Conservation (phyloP, 2,113 vertebrate genomes). For the Phycodurus eques region DNA sequence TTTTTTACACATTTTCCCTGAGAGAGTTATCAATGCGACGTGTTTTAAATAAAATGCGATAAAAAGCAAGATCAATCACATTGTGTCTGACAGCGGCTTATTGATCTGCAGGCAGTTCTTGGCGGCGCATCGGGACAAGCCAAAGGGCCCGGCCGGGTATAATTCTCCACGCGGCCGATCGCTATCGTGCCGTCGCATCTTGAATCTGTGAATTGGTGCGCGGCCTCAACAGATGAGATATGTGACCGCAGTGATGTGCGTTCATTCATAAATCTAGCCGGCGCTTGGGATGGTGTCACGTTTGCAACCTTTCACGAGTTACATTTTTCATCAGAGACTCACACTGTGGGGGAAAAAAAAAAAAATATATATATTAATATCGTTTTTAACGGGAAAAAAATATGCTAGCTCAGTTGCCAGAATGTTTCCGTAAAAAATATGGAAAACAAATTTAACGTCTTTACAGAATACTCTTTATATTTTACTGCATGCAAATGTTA, state of each 20-base stretch:
- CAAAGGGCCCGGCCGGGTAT: slow-evolving; percentile 7
- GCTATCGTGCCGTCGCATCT: slow-evolving; percentile 38
- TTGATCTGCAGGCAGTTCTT: slow-evolving; percentile 39
- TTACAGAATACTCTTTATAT: no score
- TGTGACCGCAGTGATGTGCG: slow-evolving; percentile 3
- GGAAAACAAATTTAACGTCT: no score
- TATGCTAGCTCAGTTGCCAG: no score
- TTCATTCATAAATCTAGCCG: slow-evolving; percentile 34
- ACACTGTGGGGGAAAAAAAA: background rate
- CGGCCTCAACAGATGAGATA: slow-evolving; percentile 11
- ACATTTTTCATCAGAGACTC: background rate
- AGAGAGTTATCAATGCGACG: slow-evolving; percentile 14
- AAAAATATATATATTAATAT: no score
- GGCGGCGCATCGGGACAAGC: slow-evolving; percentile 41
- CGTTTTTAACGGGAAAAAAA: no score
- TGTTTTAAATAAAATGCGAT: slow-evolving; percentile 35
- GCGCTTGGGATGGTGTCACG: slow-evolving; percentile 9
- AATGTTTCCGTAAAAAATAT: no score
- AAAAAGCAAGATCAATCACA: slow-evolving; percentile 37
- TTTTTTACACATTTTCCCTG: background rate
- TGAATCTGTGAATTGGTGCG: slow-evolving; percentile 14
- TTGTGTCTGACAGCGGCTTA: slow-evolving; percentile 54
- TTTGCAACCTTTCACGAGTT: background rate
- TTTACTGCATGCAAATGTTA: no score
- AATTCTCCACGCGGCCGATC: slow-evolving; percentile 34